These are phyloP conservation scores for Typhlomys cinereus DNA, from an alignment of 2,113 vertebrate genomes.

Conservation along the genomic window DNA sequence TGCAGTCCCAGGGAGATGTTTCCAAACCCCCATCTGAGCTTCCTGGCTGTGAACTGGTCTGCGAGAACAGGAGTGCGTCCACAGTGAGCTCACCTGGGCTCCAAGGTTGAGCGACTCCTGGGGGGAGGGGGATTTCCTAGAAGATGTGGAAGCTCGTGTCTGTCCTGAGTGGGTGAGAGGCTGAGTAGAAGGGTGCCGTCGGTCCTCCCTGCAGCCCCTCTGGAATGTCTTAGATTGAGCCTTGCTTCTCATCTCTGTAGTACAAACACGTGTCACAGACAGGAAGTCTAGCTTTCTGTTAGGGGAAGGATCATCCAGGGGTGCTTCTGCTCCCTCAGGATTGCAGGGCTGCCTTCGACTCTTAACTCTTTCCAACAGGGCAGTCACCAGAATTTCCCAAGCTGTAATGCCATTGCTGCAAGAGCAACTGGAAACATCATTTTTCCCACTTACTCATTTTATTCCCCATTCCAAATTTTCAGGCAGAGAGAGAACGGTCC, in stretches of 20 bases:
- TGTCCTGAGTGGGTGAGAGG: neutral
- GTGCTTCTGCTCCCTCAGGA: neutral
- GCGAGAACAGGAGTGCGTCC: neutral
- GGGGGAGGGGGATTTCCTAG: neutral
- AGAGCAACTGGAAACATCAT: neutral
- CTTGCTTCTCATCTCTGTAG: neutral
- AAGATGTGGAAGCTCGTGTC: neutral
- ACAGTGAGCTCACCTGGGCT: too few relatives aligned
- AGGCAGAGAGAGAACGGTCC: neutral
- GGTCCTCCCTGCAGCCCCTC: neutral
- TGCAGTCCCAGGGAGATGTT: neutral
- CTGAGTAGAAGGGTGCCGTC: neutral
- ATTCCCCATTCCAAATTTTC: neutral
- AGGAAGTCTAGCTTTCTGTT: neutral
- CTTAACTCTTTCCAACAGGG: neutral
- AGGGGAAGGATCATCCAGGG: neutral
- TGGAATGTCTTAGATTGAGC: neutral
- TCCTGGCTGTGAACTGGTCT: neutral
- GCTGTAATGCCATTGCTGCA: neutral
- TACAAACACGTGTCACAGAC: neutral
- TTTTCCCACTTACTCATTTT: neutral
- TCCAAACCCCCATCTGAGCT: neutral
- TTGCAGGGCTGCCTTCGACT: neutral
- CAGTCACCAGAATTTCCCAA: neutral
- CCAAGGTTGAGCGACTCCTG: neutral